Conservation (phyloP, 1,140 invertebrate genomes). For the Drosophila chauvacae region DNA sequence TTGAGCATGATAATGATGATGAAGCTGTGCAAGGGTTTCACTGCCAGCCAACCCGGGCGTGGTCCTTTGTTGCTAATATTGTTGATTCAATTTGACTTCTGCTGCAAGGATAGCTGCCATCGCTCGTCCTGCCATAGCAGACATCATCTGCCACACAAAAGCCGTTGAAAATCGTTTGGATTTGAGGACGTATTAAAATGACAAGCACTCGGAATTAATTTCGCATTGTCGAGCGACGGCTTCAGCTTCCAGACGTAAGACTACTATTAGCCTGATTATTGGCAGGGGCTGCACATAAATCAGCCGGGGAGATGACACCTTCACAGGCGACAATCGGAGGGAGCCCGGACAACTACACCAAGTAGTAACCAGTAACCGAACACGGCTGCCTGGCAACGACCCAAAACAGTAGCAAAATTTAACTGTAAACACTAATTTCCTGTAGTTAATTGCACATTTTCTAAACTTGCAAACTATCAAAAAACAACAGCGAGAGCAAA, state of each 20-base stretch:
- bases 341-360: not conserved
- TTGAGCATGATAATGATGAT: conserved; percentile 80
- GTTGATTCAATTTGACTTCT: conserved; percentile 81
- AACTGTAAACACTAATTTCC: conserved; percentile 74
- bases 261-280: conserved; percentile 49
- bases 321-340: not conserved
- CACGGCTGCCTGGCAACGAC: not conserved
- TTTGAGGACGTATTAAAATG: conserved; percentile 65
- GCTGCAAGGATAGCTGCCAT: conserved; percentile 38
- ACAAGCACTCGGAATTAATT: conserved; percentile 76
- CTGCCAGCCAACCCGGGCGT: conserved; percentile 26
- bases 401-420: conserved; percentile 37
- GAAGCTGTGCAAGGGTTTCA: conserved; percentile 76
- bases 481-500: conserved; percentile 49
- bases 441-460: conserved; percentile 80
- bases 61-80: conserved; percentile 75
- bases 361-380: too few relatives aligned
- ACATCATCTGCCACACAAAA: conserved; percentile 41
- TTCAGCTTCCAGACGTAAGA: conserved; percentile 15
- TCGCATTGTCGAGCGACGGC: conserved; percentile 52
- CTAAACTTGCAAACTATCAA: conserved; percentile 60
- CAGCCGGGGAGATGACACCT: conserved; percentile 10
- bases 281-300: conserved; percentile 21
- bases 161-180: conserved; percentile 64
- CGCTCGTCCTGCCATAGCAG: conserved; percentile 9